Percentiles rank a stretch among this genome's conserved stretches.
Conservation (phyloP, 2,888 invertebrate genomes). For the Nomada lathburiana region DNA sequence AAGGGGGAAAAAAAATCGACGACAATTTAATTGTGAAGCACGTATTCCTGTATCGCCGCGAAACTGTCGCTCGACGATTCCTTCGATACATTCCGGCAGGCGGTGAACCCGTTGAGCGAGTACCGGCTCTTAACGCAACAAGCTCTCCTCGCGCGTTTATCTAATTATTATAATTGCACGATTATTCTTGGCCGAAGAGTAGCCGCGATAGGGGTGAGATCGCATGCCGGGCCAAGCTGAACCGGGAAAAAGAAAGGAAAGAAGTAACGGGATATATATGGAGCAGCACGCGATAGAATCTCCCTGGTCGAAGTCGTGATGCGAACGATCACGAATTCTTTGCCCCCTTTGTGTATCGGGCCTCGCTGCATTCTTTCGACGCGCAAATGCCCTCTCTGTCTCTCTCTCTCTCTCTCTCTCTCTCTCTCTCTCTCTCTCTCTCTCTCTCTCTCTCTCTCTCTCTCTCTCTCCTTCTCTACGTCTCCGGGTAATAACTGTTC, state of each 20-base stretch:
- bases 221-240: constrained; percentile 57
- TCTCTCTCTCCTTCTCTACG: too few relatives aligned
- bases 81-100: constrained; percentile 27
- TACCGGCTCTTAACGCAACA: constrained; percentile 69
- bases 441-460: background rate
- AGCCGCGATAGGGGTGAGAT: constrained; percentile 59
- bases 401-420: constrained; percentile 4
- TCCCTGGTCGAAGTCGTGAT: constrained; percentile 67
- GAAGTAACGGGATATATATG: constrained; percentile 66
- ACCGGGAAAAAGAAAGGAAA: constrained; percentile 64
- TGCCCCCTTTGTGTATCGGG: constrained; percentile 65
- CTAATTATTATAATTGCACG: constrained; percentile 83
- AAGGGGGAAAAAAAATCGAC: constrained; percentile 2
- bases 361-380: constrained; percentile 62
- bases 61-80: constrained; percentile 20
- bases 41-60: background rate
- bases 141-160: constrained; percentile 77
- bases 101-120: constrained; percentile 61
- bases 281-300: constrained; percentile 80
- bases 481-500: constrained; percentile 55
- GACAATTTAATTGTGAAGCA: constrained; percentile 46
- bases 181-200: constrained; percentile 76
- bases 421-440: background rate
- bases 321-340: constrained; percentile 80
- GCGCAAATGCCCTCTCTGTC: constrained; percentile 21